phyloP scores from a whole-genome alignment of 2,797 vertebrate genomes.

The Otolemur crassicaudatus region DNA sequence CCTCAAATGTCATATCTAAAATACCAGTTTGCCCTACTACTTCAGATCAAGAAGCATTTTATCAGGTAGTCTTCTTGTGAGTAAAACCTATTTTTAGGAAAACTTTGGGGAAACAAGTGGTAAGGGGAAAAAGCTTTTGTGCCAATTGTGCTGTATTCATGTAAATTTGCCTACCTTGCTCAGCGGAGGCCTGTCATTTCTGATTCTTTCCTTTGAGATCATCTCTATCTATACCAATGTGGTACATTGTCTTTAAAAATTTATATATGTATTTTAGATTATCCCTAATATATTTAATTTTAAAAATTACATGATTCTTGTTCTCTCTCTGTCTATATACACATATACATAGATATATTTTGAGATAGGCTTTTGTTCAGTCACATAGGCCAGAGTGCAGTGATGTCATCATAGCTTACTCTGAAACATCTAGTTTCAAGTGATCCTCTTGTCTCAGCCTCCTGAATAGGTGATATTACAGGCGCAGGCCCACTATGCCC shows the following conservation, averaged over 20 bases:
- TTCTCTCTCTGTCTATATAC: background rate
- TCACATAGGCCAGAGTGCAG: background rate
- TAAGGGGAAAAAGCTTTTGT: background rate
- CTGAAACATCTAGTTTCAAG: background rate
- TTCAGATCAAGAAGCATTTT: background rate
- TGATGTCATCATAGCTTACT: background rate
- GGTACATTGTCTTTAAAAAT: background rate
- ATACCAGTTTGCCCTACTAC: background rate
- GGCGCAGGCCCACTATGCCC: too few species aligned
- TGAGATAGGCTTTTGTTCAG: background rate
- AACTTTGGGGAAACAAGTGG: background rate
- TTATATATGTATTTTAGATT: background rate
- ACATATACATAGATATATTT: background rate
- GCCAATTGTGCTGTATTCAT: background rate
- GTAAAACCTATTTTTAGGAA: slow-evolving; percentile 16
- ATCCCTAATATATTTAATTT: background rate
- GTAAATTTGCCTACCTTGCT: background rate
- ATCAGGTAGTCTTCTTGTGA: background rate
- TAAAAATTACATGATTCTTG: background rate
- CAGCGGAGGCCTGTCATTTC: background rate
- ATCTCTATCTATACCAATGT: background rate
- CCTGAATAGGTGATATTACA: background rate
- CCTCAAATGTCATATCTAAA: background rate
- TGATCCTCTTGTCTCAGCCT: background rate
- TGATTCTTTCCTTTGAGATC: background rate